Percentiles rank a stretch among this genome's conserved stretches.
Conservation (phyloP, 2,888 invertebrate species). For the Acleris literana region DNA sequence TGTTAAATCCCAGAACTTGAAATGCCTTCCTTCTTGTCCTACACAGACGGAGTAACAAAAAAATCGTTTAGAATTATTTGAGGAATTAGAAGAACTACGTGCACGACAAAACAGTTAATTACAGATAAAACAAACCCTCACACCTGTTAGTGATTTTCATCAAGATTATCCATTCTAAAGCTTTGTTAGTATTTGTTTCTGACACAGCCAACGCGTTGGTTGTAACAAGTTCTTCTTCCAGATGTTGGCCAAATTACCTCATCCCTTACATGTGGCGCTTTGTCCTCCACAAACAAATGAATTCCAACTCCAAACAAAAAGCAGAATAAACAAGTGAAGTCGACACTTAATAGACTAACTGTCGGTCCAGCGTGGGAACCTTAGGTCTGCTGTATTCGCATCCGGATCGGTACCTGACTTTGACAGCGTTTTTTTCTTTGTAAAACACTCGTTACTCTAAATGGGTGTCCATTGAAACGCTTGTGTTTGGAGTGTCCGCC, state of each 20-base stretch:
- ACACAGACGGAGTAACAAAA: too few species aligned
- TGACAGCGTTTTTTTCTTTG: conserved; percentile 55
- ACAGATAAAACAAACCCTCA: neutral
- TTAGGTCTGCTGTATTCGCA: conserved; percentile 65
- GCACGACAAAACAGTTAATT: too few species aligned
- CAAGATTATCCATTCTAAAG: neutral
- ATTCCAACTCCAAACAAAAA: conserved; percentile 51
- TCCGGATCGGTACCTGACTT: conserved; percentile 72
- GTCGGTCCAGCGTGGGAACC: conserved; percentile 64
- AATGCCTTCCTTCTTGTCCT: too few species aligned
- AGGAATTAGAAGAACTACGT: too few species aligned
- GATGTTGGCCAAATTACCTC: conserved; percentile 59
- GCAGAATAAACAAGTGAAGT: conserved; percentile 63
- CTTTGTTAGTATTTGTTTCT: conserved; percentile 14
- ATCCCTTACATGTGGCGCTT: conserved; percentile 68
- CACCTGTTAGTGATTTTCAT: neutral
- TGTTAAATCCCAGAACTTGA: too few species aligned
- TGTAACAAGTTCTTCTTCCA: conserved; percentile 48
- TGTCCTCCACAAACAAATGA: conserved; percentile 55
- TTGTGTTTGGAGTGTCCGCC: conserved; percentile 57
- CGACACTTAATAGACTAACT: conserved; percentile 69
- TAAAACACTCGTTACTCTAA: conserved; percentile 74
- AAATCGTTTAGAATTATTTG: too few species aligned
- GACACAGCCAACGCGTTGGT: conserved; percentile 43
- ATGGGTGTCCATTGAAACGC: conserved; percentile 64